Base-by-base conservation (phyloP, 23 tunicate species). In the Trididemnum clinides region DNA sequence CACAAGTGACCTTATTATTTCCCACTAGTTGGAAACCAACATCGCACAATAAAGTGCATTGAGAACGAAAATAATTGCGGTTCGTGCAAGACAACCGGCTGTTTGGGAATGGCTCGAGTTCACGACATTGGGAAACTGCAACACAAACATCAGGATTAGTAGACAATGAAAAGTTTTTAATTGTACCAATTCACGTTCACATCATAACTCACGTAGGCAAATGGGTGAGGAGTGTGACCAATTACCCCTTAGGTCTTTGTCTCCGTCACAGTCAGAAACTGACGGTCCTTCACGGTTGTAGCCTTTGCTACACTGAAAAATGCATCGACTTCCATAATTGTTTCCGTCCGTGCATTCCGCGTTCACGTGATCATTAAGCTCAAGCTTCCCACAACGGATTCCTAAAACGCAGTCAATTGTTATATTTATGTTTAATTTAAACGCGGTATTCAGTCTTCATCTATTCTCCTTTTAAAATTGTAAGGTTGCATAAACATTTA, bases 231-330 rank as follows among this genome's bases (percentile, higher is more conserved):
- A 22, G 28, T 77, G 57, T 12, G 94, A 76, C 98, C 98, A 94
- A 64, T 19, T 74, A 6, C 90, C 98, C 34, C 88, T 88, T 0
- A 90, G 80, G 10, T 33, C 30, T n/a, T n/a, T n/a, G 33, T 33
- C 38, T 1, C 98, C 94, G 4, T 72, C 81, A 88, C 99, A 96
- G 0, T 29, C 82, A 0, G 89, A 33, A 2, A 29, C 65, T 0
- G 29, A 4, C 30, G 81, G 85, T 20, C 99, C 97, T 2, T 38
- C 59, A 58, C 88, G 18, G 33, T 85, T 58, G 85, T 82, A 88
- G 0, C 99, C 99, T 4, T 38, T 63, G 27, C 86, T 90, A 82
- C 99, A 96, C 12, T 65, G 35, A 49, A 90, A 96, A 15, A 39
- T 63, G 72, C 99, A 96, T 33, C 59, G 81, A 35, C 92, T 87